A percentile compares a stretch with the other conserved stretches of the same genome.
These are phyloP conservation scores for Bombus confusus DNA, from an alignment of 1,140 invertebrate genomes.

Conservation along the genomic window DNA sequence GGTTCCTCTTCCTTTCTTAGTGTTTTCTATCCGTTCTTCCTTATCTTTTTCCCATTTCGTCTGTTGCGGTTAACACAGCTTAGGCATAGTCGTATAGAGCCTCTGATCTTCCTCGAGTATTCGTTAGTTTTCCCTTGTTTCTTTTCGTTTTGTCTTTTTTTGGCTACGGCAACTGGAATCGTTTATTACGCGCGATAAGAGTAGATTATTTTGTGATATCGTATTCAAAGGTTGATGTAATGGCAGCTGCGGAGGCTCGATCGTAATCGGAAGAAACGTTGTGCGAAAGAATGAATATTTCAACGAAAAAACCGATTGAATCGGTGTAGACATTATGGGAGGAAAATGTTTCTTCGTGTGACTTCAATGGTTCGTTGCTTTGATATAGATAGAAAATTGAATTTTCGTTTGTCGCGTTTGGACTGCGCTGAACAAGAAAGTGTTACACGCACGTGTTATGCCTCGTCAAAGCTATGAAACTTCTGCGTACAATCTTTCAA, in stretches of 20 bases:
- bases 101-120: not conserved
- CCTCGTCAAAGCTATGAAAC: not conserved
- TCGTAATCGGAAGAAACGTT: constrained; percentile 13
- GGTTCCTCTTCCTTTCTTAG: not conserved
- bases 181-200: no score
- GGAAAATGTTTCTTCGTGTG: not conserved
- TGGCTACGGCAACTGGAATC: not conserved
- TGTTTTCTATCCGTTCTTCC: not conserved
- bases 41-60: no score
- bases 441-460: not conserved
- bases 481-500: no score
- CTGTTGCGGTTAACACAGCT: no score
- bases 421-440: not conserved
- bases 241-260: not conserved
- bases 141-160: not conserved
- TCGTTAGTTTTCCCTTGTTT: not conserved
- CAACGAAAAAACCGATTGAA: not conserved
- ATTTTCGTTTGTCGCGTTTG: not conserved
- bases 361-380: not conserved
- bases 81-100: no score
- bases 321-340: not conserved
- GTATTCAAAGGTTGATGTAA: not conserved
- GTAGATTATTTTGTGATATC: not conserved
- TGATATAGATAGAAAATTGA: not conserved
- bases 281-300: constrained; percentile 4